Percentiles rank a stretch among this genome's conserved stretches.
phyloP scores from a whole-genome alignment of 2,888 invertebrate genomes.

The Macrosiphum euphorbiae region DNA sequence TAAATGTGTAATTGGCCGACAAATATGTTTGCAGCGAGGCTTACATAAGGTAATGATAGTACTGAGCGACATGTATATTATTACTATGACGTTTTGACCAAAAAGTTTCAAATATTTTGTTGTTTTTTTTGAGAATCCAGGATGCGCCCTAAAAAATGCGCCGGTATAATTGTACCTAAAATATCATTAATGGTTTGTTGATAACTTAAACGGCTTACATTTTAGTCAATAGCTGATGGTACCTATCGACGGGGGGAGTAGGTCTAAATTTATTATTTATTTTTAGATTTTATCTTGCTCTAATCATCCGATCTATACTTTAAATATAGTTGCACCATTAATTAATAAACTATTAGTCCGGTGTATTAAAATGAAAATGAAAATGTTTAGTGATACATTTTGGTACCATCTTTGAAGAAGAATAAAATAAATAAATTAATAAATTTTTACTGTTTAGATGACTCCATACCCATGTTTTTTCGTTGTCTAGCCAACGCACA shows the following conservation, averaged over 20 bases:
- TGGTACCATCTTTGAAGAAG: not conserved
- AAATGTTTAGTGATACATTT: not conserved
- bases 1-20: not conserved
- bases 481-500: too few species aligned
- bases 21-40: not conserved
- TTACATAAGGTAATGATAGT: not conserved
- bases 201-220: not conserved
- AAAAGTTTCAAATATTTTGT: not conserved
- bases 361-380: not conserved
- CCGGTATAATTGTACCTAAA: not conserved
- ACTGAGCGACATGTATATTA: not conserved
- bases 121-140: not conserved
- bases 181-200: not conserved
- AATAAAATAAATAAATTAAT: not conserved
- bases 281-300: not conserved
- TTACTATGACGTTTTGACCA: not conserved
- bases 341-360: not conserved
- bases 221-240: not conserved
- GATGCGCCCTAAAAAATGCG: too few species aligned
- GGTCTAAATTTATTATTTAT: not conserved
- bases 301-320: not conserved
- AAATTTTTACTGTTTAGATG: too few species aligned
- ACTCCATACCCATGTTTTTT: too few species aligned
- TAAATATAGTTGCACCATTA: too few species aligned
- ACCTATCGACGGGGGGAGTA: not conserved